Evolutionary conservation across 2,113 vertebrate genomes (phyloP).

Genomic region (Bubalus kerabau): DNA sequence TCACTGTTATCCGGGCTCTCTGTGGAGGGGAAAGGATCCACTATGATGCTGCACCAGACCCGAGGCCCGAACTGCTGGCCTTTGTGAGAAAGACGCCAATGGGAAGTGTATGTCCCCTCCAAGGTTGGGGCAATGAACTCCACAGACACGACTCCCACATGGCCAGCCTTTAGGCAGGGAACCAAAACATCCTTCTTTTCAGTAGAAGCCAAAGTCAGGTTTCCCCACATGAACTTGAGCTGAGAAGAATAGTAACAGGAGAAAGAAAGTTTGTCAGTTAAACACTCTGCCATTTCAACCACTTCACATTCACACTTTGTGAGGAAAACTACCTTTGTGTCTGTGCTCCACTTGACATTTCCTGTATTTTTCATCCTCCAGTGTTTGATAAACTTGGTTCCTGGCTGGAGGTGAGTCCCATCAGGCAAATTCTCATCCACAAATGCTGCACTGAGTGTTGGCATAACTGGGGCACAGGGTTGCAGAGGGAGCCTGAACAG

Average conservation of each 20-base stretch:
- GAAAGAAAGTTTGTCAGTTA: background rate
- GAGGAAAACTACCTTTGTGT: constrained; percentile 86
- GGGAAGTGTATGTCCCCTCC: constrained; percentile 97
- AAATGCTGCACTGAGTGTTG: constrained; percentile 94
- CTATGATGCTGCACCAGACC: constrained; percentile 98
- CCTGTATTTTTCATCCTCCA: constrained; percentile 99
- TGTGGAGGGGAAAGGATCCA: constrained; percentile 80
- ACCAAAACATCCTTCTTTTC: constrained; percentile 91
- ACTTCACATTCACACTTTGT: background rate
- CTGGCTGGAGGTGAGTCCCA: constrained; percentile 92
- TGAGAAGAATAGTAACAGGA: constrained; percentile 66
- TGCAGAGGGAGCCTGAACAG: constrained; percentile 85
- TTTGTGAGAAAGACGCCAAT: constrained; percentile 96
- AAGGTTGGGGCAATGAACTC: constrained; percentile 91
- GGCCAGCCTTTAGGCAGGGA: constrained; percentile 90
- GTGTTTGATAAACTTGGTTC: constrained; percentile 96
- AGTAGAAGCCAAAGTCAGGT: constrained; percentile 89
- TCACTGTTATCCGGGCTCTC: constrained; percentile 57
- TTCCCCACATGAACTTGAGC: constrained; percentile 99
- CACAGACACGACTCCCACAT: constrained; percentile 94
- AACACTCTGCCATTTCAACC: background rate
- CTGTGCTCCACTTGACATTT: constrained; percentile 92
- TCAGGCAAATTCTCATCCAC: constrained; percentile 99
- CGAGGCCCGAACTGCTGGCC: constrained; percentile 96
- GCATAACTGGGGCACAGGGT: constrained; percentile 89